Conservation (phyloP, 2,113 vertebrate genomes). For the Bubo blakistoni region DNA sequence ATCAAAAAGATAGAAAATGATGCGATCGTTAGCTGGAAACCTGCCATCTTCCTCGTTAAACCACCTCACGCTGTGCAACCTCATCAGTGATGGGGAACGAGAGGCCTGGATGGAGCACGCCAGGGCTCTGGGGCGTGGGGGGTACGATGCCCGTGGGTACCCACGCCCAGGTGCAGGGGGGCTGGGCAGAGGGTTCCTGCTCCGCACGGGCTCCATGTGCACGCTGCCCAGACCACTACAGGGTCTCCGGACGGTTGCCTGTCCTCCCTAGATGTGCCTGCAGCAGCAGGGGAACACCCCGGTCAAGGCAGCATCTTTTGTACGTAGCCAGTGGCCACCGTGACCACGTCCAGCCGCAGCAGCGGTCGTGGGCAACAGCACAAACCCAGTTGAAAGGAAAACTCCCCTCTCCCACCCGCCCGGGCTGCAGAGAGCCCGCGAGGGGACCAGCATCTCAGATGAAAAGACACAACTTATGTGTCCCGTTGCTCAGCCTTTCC, state of each 20-base stretch:
- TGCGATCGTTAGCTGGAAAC: not conserved
- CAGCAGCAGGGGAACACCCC: fast-evolving
- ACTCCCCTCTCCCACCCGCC: not conserved
- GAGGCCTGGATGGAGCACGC: not conserved
- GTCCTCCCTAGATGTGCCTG: fast-evolving
- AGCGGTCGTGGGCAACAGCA: fast-evolving
- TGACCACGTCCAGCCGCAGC: not conserved
- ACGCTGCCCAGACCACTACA: fast-evolving
- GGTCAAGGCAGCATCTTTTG: not conserved
- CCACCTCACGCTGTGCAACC: not conserved
- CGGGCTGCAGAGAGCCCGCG: fast-evolving
- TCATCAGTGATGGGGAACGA: fast-evolving
- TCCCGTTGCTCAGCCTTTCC: fast-evolving
- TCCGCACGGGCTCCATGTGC: fast-evolving
- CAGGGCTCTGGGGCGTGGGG: not conserved
- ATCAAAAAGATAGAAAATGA: not conserved
- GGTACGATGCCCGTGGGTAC: fast-evolving
- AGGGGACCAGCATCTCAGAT: not conserved
- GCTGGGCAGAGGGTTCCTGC: not conserved
- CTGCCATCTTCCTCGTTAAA: not conserved
- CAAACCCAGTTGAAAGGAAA: not conserved
- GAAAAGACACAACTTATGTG: fast-evolving
- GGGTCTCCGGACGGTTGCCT: not conserved
- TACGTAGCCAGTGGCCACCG: fast-evolving
- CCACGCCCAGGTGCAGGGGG: fast-evolving